Evolutionary conservation across 1,140 invertebrate species (phyloP).

Genomic region (Berghia stephanieae): DNA sequence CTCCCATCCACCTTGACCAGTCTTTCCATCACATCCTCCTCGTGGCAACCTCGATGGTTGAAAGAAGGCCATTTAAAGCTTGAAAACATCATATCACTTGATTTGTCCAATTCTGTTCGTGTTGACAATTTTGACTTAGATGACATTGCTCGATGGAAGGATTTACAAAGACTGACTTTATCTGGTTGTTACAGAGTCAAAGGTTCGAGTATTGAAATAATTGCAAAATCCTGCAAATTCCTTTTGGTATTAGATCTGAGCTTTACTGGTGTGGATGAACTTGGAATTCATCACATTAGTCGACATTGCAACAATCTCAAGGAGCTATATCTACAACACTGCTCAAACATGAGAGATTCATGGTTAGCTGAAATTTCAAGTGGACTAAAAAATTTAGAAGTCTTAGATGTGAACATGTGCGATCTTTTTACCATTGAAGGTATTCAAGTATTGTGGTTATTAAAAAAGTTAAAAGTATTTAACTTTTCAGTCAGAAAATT

Average conservation of each 20-base stretch:
- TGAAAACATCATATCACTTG: conserved; percentile 34
- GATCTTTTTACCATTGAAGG: background rate
- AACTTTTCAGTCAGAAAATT: no score
- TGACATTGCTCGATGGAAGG: conserved; percentile 29
- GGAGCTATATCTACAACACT: background rate
- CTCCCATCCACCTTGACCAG: conserved; percentile 35
- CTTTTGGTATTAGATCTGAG: conserved; percentile 1
- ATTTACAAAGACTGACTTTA: conserved; percentile 37
- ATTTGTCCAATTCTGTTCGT: conserved; percentile 29
- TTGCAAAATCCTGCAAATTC: conserved; percentile 22
- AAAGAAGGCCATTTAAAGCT: conserved; percentile 21
- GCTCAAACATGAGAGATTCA: background rate
- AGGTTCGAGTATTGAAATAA: conserved; percentile 31
- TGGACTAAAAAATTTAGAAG: background rate
- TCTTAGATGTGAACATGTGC: background rate
- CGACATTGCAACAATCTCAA: background rate
- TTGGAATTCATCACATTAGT: conserved; percentile 18
- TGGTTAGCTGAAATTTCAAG: background rate
- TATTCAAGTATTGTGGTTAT: background rate
- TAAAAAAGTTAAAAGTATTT: background rate
- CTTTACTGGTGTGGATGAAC: conserved; percentile 5
- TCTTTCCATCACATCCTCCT: conserved; percentile 32
- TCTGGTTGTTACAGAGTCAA: conserved; percentile 45
- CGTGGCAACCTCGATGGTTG: conserved; percentile 41
- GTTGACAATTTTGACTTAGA: conserved; percentile 42